Conservation (phyloP, 53 echinoderm and acorn worm genomes). For the Antedon mediterranea region DNA sequence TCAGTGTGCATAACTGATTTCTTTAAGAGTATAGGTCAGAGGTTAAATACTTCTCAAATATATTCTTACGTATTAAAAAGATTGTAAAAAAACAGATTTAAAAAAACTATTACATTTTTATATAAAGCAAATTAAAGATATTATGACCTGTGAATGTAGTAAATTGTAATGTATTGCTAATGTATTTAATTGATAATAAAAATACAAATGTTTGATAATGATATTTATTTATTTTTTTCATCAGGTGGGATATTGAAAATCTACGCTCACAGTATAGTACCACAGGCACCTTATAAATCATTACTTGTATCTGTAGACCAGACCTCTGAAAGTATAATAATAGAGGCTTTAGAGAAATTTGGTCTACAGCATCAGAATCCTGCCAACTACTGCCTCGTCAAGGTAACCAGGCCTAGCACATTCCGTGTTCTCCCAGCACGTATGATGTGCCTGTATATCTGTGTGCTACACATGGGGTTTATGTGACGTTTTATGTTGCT, state of each 20-base stretch:
- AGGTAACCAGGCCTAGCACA: slow-evolving; percentile 38
- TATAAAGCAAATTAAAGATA: no score
- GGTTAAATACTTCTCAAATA: no score
- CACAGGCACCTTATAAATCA: slow-evolving; percentile 88
- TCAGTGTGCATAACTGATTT: no score
- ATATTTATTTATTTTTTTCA: neutral
- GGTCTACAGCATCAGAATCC: slow-evolving; percentile 70
- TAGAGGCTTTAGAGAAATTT: slow-evolving; percentile 71
- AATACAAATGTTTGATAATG: no score
- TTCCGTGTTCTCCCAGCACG: neutral
- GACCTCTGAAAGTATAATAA: slow-evolving; percentile 49
- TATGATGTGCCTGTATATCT: neutral
- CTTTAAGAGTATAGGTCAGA: no score
- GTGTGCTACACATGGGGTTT: neutral
- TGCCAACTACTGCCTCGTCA: slow-evolving; percentile 55
- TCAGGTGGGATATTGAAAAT: slow-evolving; percentile 83
- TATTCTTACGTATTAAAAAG: no score
- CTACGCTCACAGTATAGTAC: slow-evolving; percentile 74
- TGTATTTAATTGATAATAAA: no score
- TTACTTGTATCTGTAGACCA: slow-evolving; percentile 58
- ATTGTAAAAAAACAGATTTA: no score
- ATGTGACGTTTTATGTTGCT: neutral
- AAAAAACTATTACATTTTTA: no score
- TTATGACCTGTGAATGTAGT: no score
- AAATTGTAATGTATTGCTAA: no score